These are phyloP conservation scores for Stegana nigrithorax DNA, from an alignment of 2,888 invertebrate species.

Conservation along the genomic window DNA sequence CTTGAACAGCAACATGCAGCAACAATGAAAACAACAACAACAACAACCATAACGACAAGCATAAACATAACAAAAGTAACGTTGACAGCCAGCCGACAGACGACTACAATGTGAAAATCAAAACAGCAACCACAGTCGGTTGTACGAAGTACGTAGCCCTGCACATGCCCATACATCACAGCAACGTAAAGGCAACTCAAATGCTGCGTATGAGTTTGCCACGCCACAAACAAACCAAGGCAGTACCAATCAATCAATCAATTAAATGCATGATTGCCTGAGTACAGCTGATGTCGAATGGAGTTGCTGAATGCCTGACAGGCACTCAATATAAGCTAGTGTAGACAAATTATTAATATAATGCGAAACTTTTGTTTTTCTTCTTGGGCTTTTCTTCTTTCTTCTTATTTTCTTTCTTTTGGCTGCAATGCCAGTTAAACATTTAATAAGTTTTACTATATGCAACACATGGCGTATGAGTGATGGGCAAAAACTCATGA, in stretches of 20 bases:
- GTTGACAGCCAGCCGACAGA: too few relatives aligned
- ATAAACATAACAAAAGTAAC: too few relatives aligned
- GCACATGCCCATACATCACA: not conserved
- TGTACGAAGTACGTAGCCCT: not conserved
- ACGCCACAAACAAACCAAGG: not conserved
- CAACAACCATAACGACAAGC: not conserved
- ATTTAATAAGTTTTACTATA: constrained; percentile 1
- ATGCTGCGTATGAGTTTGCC: not conserved
- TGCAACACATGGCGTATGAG: not conserved
- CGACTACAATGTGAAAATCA: not conserved
- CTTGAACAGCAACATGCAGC: not conserved
- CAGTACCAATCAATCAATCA: constrained; percentile 46
- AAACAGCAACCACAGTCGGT: not conserved
- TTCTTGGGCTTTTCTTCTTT: too few relatives aligned
- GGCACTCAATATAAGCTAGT: too few relatives aligned
- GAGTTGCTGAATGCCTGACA: too few relatives aligned
- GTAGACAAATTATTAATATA: too few relatives aligned
- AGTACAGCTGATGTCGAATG: too few relatives aligned
- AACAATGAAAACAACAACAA: not conserved
- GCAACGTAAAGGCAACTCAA: not conserved
- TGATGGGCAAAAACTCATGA: not conserved
- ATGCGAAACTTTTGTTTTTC: too few relatives aligned
- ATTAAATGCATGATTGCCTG: constrained; percentile 53
- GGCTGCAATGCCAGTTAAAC: not conserved
- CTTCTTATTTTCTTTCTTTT: not conserved